phyloP scores from a whole-genome alignment of 2,113 vertebrate genomes.

The Scomber colias region DNA sequence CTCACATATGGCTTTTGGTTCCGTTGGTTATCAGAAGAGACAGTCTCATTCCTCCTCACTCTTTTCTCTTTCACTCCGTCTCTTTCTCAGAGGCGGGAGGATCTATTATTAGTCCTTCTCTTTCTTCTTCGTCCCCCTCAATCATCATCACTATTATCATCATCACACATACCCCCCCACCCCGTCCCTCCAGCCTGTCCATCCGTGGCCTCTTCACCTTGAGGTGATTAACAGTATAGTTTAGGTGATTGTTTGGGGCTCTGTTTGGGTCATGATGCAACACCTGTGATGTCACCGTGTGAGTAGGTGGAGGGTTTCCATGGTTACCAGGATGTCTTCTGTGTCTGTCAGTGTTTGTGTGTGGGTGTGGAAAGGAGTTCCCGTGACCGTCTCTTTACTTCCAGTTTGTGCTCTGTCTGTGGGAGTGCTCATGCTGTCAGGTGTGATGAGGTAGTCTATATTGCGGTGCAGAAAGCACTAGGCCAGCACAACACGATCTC shows the following conservation, averaged over 20 bases:
- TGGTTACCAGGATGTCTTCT: conserved; percentile 75
- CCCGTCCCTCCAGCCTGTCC: background rate
- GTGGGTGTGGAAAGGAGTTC: conserved; percentile 61
- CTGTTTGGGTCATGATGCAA: conserved; percentile 66
- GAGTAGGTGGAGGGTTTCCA: conserved; percentile 75
- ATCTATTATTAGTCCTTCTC: conserved; percentile 65
- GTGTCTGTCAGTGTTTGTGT: conserved; percentile 17
- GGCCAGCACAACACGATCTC: conserved; percentile 72
- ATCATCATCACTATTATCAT: conserved; percentile 21
- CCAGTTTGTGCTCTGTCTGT: conserved; percentile 13
- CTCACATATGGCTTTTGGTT: conserved; percentile 75
- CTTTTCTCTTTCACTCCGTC: conserved; percentile 29
- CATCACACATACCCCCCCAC: background rate
- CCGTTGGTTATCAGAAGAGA: conserved; percentile 42
- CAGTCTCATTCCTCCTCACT: conserved; percentile 41
- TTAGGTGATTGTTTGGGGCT: conserved; percentile 34
- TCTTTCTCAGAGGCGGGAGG: conserved; percentile 30
- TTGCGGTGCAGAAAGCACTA: conserved; percentile 63
- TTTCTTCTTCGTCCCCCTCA: conserved; percentile 31
- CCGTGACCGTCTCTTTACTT: conserved; percentile 46
- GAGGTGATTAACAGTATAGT: conserved; percentile 17
- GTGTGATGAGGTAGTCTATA: conserved; percentile 54
- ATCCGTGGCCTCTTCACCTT: conserved; percentile 53
- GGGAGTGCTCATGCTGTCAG: conserved; percentile 41
- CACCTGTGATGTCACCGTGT: conserved; percentile 70